These are phyloP conservation scores for Arion vulgaris DNA, from an alignment of 1,140 invertebrate genomes.

Conservation along the genomic window DNA sequence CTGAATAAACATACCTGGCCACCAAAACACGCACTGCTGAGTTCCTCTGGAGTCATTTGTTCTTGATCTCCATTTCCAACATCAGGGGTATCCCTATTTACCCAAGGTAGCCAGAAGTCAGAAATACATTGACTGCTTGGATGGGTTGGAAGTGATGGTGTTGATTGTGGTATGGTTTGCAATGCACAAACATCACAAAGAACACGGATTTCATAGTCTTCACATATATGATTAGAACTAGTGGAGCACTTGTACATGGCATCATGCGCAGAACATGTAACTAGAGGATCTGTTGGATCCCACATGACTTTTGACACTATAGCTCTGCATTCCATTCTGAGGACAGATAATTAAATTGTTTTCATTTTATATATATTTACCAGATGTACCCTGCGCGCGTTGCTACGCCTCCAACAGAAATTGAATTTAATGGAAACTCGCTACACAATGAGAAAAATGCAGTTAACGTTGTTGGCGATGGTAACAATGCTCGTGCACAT, in stretches of 20 bases:
- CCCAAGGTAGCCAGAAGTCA: conserved; percentile 49
- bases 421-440: too few species aligned
- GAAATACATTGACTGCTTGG: background rate
- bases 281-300: conserved; percentile 70
- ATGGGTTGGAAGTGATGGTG: conserved; percentile 21
- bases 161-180: conserved; percentile 10
- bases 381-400: too few species aligned
- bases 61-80: conserved; percentile 49
- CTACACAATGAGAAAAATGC: too few species aligned
- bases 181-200: conserved; percentile 75
- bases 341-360: background rate
- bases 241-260: conserved; percentile 80
- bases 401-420: too few species aligned
- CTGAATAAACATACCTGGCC: too few species aligned
- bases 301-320: background rate
- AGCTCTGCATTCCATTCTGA: conserved; percentile 25
- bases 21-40: too few species aligned
- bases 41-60: conserved; percentile 42
- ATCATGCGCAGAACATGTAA: conserved; percentile 80
- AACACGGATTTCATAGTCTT: conserved; percentile 83
- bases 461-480: too few species aligned
- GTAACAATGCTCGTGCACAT: too few species aligned
- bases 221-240: conserved; percentile 57
- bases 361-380: background rate
- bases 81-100: conserved; percentile 46